Conservation (phyloP, 2,797 vertebrate genomes). For the Leuciscus waleckii region DNA sequence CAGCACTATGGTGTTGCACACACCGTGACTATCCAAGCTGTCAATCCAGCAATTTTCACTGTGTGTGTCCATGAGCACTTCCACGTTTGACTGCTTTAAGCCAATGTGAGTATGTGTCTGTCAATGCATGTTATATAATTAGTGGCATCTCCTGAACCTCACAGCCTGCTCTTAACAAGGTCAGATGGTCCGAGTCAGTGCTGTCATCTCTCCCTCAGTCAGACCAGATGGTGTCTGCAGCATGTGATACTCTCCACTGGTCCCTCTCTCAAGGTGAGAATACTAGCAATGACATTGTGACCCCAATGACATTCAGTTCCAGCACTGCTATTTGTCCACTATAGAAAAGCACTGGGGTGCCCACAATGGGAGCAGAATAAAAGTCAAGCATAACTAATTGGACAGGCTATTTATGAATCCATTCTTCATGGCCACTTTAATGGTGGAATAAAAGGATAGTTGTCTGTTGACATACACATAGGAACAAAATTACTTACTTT, state of each 20-base stretch:
- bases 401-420: conserved; percentile 5
- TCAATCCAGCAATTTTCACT: conserved; percentile 31
- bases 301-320: conserved; percentile 37
- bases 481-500: background rate
- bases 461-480: conserved; percentile 27
- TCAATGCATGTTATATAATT: conserved; percentile 67
- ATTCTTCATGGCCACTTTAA: conserved; percentile 14
- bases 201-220: conserved; percentile 71
- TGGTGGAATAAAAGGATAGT: conserved; percentile 17
- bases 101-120: conserved; percentile 31
- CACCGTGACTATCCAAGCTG: conserved; percentile 30
- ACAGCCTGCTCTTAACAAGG: conserved; percentile 72
- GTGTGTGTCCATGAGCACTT: background rate
- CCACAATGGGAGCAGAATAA: conserved; percentile 26
- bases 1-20: background rate
- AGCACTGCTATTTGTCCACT: conserved; percentile 33
- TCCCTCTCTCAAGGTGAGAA: conserved; percentile 74
- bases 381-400: conserved; percentile 47
- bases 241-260: conserved; percentile 68
- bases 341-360: conserved; percentile 11
- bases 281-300: conserved; percentile 69
- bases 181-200: conserved; percentile 73
- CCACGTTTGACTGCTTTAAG: background rate
- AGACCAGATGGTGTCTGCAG: conserved; percentile 77
- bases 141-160: conserved; percentile 67